A percentile compares a stretch with the other conserved stretches of the same genome.
Conservation (phyloP, 2,113 vertebrate species). For the Chroicocephalus ridibundus region DNA sequence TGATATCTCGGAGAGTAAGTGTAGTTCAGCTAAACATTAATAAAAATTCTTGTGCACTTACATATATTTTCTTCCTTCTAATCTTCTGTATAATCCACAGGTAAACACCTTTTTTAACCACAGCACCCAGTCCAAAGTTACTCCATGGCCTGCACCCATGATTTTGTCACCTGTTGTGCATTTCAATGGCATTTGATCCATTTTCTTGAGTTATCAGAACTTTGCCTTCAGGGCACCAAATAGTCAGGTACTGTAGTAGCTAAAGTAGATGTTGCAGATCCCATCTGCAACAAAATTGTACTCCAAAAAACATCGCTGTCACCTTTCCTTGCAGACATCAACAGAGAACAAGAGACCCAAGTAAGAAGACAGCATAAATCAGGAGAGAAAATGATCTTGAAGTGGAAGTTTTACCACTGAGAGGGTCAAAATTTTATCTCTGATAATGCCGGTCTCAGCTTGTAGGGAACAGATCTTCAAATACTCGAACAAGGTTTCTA, state of each 20-base stretch:
- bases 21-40: neutral
- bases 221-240: neutral
- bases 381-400: neutral
- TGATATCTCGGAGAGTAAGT: neutral
- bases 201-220: neutral
- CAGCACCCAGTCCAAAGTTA: neutral
- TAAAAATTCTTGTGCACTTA: neutral
- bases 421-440: neutral
- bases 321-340: neutral
- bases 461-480: neutral
- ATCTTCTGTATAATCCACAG: neutral
- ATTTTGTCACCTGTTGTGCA: neutral
- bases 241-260: neutral
- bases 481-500: neutral
- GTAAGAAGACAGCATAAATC: neutral
- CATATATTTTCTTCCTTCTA: neutral
- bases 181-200: neutral
- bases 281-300: neutral
- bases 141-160: rapidly evolving
- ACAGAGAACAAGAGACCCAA: neutral
- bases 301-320: neutral
- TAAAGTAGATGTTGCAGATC: neutral
- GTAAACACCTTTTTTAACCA: neutral
- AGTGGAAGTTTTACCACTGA: neutral
- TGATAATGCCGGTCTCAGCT: neutral